Evolutionary conservation across 2,797 vertebrate species (phyloP), one percentile per base, ranked within the genome.

Genomic region (Oceanodroma leucorhoa): DNA sequence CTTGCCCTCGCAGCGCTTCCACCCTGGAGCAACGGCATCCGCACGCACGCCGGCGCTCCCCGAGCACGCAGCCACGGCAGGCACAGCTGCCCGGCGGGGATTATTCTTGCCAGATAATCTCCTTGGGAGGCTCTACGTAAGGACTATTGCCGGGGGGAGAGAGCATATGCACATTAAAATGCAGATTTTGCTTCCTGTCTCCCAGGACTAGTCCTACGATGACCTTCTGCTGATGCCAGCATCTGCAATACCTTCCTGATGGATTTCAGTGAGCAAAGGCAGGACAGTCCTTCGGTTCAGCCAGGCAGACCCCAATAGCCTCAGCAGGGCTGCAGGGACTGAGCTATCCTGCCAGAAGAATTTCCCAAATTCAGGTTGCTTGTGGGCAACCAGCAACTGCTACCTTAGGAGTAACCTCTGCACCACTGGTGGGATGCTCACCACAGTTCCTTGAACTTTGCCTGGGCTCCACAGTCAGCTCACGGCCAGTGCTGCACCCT

Each of bases 21-120:
- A 61, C n/a, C 83, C 81, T 27, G 20, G 70, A 95, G 87, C 71
- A 81, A 22, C 16, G 34, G 73, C 87, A 72, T 41, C 72, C 14
- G 0, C 19, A 34, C 2, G 1, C 66, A 36, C 19, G 3, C 8
- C 0, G 0, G 65, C 0, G 0, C 53, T 90, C 75, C 88, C 78
- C 0, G 1, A 69, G 71, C 83, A 34, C 1, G 1, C 67, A 72
- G 66, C 48, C 69, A 78, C 0, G 0, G 69, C 80, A 90, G 67
- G 55, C 82, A 75, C 94, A 95, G 93, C 95, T 88, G 94, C 60
- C 92, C 20, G 0, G 32, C 34, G 1, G 0, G 5, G 85, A 96
- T 94, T 93, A 86, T 40, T 96, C 90, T 54, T 93, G 67, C 87
- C 95, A 95, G 71, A 20, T 87, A 85, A 96, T 91, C 91, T 95